phyloP scores from a whole-genome alignment of 1,140 invertebrate genomes.

The Drosophila repleta region DNA sequence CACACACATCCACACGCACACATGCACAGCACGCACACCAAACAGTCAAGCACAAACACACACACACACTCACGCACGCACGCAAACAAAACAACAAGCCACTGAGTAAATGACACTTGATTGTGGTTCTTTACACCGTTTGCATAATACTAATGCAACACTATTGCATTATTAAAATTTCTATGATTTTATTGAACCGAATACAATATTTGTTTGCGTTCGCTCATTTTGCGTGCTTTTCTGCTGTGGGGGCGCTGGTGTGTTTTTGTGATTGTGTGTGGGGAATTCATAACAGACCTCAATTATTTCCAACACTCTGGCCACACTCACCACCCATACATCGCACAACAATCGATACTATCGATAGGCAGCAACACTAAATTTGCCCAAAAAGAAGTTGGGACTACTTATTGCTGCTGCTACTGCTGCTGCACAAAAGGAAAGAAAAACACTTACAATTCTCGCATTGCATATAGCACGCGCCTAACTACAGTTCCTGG shows the following conservation, averaged over 20 bases:
- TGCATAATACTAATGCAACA: constrained; percentile 21
- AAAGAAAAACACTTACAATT: constrained; percentile 6
- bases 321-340: constrained; percentile 5
- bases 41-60: constrained; percentile 10
- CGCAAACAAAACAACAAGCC: constrained; percentile 20
- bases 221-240: constrained; percentile 47
- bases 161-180: constrained; percentile 34
- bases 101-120: constrained; percentile 34
- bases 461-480: constrained; percentile 2
- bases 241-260: constrained; percentile 24
- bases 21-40: constrained; percentile 5
- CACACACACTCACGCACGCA: constrained; percentile 24
- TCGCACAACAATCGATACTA: constrained; percentile 8
- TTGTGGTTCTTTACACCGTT: constrained; percentile 34
- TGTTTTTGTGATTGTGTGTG: constrained; percentile 23
- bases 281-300: constrained; percentile 7
- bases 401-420: too few species aligned
- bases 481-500: neutral
- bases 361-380: constrained; percentile 4
- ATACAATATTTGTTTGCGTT: constrained; percentile 45
- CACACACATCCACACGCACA: constrained; percentile 11
- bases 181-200: constrained; percentile 37
- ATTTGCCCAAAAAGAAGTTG: constrained; percentile 5
- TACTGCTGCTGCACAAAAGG: constrained; percentile 6
- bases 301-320: constrained; percentile 11